Evolutionary conservation across 1,140 invertebrate species (phyloP), one percentile per base, ranked within the genome.

Genomic region (Neodiprion lecontei): DNA sequence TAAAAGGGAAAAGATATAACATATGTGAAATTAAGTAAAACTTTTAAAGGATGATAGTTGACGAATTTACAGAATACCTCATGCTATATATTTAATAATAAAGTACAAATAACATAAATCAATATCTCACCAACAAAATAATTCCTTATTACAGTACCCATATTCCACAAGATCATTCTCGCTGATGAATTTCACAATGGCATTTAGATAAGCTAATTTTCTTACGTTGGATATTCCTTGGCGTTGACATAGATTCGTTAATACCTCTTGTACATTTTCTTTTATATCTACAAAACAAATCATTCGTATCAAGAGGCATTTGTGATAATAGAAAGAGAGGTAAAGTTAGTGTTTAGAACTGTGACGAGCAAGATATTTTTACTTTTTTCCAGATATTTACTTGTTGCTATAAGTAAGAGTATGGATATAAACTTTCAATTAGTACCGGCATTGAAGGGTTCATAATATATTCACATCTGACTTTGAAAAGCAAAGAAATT

Each of bases 181-280:
- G 81, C 90, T 89, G 70, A 95, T 89, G 75, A 96, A 89, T 83
- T 94, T 95, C 47, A 95, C 94, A 89, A 96, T 93, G 75, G 92
- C 92, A 91, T 96, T 96, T 73, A 96, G 89, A 85, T 95, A 95
- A 68, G 92, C 94, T 76, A 96, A 87, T 86, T 93, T 93, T 84
- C 91, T 92, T 73, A 89, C 91, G 84, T 93, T 94, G 72, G 92
- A 89, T 40, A 92, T 84, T 77, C 89, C 90, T 78, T 89, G 80
- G 75, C 87, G 84, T 86, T 90, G 88, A 75, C 93, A 93, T 69
- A 93, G 85, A 78, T 91, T 91, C 73, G 88, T 88, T 78, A 93
- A 88, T 78, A 92, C 91, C 82, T 92, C 91, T 78, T 88, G 89
- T 47, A 91, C 88, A 85, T 92, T 93, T 76, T 92, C 90, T 83